These are phyloP conservation scores for Carollia perspicillata DNA, from an alignment of 2,113 vertebrate species.

Conservation along the genomic window DNA sequence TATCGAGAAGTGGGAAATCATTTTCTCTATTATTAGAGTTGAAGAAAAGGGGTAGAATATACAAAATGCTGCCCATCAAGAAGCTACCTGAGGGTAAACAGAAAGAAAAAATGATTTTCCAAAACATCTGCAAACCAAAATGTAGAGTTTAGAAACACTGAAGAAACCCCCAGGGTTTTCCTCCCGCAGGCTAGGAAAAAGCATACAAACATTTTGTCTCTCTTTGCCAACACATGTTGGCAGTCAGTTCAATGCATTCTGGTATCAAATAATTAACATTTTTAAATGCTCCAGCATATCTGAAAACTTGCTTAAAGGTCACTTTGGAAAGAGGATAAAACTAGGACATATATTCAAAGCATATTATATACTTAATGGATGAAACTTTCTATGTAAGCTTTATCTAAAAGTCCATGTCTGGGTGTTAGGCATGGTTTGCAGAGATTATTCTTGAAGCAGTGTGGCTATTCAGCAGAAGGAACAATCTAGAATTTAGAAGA, in stretches of 20 bases:
- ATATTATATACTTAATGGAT: neutral
- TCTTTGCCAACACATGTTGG: neutral
- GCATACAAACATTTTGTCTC: neutral
- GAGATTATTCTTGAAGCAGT: neutral
- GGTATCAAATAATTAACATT: neutral
- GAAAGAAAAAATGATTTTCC: neutral
- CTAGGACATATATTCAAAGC: neutral
- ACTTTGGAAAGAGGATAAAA: constrained; percentile 22
- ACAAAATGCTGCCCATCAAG: neutral
- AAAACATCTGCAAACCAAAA: neutral
- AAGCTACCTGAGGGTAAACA: neutral
- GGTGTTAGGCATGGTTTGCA: neutral
- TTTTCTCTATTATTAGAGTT: neutral
- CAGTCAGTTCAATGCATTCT: neutral
- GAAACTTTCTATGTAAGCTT: neutral
- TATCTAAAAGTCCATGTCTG: neutral
- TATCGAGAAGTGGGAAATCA: neutral
- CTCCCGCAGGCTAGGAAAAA: neutral
- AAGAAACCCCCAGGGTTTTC: neutral
- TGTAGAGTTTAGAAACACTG: neutral
- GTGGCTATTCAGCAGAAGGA: neutral
- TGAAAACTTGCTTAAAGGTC: neutral
- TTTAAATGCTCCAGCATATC: neutral
- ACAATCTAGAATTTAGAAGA: neutral
- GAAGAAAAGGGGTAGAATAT: neutral